Base-by-base conservation (phyloP, 2,797 vertebrate genomes). In the Ispidina picta region DNA sequence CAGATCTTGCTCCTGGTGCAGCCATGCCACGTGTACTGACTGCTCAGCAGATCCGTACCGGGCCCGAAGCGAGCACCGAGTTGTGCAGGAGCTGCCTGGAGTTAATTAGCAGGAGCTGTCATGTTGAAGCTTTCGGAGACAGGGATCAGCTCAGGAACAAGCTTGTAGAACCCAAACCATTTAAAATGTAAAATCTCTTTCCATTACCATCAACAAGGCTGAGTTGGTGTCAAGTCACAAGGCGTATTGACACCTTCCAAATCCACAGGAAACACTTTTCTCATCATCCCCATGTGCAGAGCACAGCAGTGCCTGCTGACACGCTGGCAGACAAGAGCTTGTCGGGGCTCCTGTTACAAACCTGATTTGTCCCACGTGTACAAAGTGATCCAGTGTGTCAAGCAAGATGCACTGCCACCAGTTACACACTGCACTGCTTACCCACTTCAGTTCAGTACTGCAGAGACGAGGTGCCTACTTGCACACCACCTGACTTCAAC, bases 91-190 rank as follows among this genome's bases (percentile, higher is more conserved):
- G 77, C 68, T 82, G 88, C 74, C 72, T 79, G 62, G 7, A 83
- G 78, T 39, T 89, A n/a, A 96, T 94, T 71, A 95, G 84, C 77
- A 44, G 44, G 80, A 93, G 76, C 85, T 93, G 94, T 89, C 95
- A 86, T 39, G 72, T 56, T 4, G 0, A 49, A 85, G 68, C 62
- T 75, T 31, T 55, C 1, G 0, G 60, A 92, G 69, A 82, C 2
- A 20, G 39, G 58, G 44, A 60, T 88, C 78, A 25, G 85, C 70
- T 60, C 7, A 23, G 56, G 46, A 72, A 70, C 19, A 14, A 56
- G 55, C 41, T 72, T 88, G 90, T 86, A 87, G 68, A 85, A 83
- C 69, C 69, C 1, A 0, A 75, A 70, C n/a, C 66, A 46, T 49
- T 89, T 43, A 43, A 76, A 96, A 92, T 54, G 83, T 77, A 73